Percentiles rank a stretch among this genome's conserved stretches.
These are phyloP conservation scores for Eulemur albifrons DNA, from an alignment of 2,797 vertebrate species.

Conservation along the genomic window DNA sequence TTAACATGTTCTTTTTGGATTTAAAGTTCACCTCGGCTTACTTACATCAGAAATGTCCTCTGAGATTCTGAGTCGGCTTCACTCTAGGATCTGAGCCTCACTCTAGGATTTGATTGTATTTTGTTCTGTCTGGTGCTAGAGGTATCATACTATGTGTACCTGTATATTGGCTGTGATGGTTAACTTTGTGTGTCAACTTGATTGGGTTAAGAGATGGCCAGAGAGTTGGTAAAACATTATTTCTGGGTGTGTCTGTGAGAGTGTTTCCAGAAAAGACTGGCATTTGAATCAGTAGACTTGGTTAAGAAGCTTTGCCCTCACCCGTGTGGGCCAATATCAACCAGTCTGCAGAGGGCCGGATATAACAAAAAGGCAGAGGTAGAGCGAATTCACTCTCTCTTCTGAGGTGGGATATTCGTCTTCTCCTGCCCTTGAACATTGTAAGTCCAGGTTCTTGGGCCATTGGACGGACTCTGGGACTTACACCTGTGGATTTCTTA, in stretches of 20 bases:
- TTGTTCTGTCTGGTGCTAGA: neutral
- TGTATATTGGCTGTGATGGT: neutral
- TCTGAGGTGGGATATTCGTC: neutral
- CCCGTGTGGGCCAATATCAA: neutral
- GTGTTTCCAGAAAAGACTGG: neutral
- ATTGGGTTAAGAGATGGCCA: neutral
- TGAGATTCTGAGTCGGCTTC: neutral
- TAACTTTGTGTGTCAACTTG: neutral
- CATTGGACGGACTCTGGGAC: rapidly evolving
- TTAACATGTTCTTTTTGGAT: neutral
- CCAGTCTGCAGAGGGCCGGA: neutral
- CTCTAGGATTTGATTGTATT: neutral
- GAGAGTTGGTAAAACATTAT: neutral
- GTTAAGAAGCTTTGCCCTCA: neutral
- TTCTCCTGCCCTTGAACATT: too few relatives aligned
- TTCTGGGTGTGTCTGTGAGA: neutral
- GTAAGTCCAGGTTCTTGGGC: neutral
- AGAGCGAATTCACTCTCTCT: neutral
- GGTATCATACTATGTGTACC: neutral
- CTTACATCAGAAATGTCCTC: neutral
- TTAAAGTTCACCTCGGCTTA: neutral
- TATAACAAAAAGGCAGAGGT: neutral
- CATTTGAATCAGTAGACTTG: neutral
- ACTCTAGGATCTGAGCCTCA: neutral
- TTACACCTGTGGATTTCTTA: too few relatives aligned